Evolutionary conservation across 2,797 vertebrate genomes (phyloP), one percentile per base, ranked within the genome.

Genomic region (Darevskia nairensis): DNA sequence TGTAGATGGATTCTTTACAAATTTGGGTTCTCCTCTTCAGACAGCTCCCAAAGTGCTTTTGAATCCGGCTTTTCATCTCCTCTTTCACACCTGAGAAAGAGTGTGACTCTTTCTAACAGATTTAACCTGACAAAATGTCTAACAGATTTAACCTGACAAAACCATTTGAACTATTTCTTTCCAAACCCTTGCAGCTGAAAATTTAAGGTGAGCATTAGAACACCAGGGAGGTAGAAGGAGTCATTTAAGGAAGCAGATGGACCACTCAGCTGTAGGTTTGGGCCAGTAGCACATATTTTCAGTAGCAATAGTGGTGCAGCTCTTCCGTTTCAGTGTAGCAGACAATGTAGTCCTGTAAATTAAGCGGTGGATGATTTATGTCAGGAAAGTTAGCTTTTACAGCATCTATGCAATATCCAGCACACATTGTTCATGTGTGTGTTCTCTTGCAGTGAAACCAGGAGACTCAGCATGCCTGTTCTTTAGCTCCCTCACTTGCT

Each of bases 401-500:
- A 41, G 35, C 3, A 85, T 94, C 94, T 94, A 77, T 94, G 94
- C 94, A 92, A 91, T 91, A 89, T 79, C 84, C 69, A 44, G 27
- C 87, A 75, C 59, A 80, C 39, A 46, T 55, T 21, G 32, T 32
- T 74, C 15, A 44, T 25, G 71, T 84, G 68, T 84, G 27, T 46
- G 27, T 74, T 68, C 71, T 35, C 21, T 41, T 72, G 3, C 83
- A 82, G 15, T 82, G 66, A 81, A 88, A 64, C 29, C 82, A 77
- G 86, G 29, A 76, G 32, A 11, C 46, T 23, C 71, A 64, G 41
- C 64, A 76, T 71, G 80, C 35, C 80, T 59, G 2, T 72, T 61
- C 35, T 46, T 19, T 46, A 23, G 27, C 39, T 39, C n/a, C n/a
- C 32, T 64, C 27, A 23, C 72, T 44, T 1, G 21, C 1, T 4